Base-by-base conservation (phyloP, 2,888 invertebrate species). In the Nymphalis c-album region DNA sequence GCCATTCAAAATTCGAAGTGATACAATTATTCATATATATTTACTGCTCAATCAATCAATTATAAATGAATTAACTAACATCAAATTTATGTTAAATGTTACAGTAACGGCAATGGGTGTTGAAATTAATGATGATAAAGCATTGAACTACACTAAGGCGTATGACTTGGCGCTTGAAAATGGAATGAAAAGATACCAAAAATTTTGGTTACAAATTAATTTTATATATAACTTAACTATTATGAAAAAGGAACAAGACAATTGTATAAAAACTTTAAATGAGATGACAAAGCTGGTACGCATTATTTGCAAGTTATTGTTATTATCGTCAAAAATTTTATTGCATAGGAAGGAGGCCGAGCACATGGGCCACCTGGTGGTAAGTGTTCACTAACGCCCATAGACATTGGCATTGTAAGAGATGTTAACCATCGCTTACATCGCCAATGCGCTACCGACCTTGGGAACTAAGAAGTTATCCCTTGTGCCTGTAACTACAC, bases 61-160 rank as follows among this genome's bases (percentile, higher is more conserved):
- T n/a, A n/a, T n/a, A n/a, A n/a, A n/a, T n/a, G n/a, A n/a, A 10
- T 10, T 40, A 40, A 40, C 10, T 40, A 10, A 20, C 40, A 40
- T 40, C 20, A 53, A 20, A 26, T 26, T 26, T 53, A 22, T 16
- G n/a, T 31, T 55, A 31, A 26, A 7, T n/a, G n/a, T 55, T 55
- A 17, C 53, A 55, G 53, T 26, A n/a, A 55, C 53, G n/a, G 7
- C 26, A 7, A 53, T 53, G 53, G 53, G 53, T 31, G 22, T 53
- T 26, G 53, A 53, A 53, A 17, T 53, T 53, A 17, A n/a, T 26
- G 26, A 26, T 0, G 31, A 0, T 17, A 7, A 53, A 31, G 26
- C 53, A 17, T 26, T 53, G 26, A 26, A 53, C 16, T 53, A 26
- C 17, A 17, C 17, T 26, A 53, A 7, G 5, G 53, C 53, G 26